Evolutionary conservation across 2,888 invertebrate species (phyloP), one percentile per base, ranked within the genome.

Genomic region (Sarcophaga subvicina): DNA sequence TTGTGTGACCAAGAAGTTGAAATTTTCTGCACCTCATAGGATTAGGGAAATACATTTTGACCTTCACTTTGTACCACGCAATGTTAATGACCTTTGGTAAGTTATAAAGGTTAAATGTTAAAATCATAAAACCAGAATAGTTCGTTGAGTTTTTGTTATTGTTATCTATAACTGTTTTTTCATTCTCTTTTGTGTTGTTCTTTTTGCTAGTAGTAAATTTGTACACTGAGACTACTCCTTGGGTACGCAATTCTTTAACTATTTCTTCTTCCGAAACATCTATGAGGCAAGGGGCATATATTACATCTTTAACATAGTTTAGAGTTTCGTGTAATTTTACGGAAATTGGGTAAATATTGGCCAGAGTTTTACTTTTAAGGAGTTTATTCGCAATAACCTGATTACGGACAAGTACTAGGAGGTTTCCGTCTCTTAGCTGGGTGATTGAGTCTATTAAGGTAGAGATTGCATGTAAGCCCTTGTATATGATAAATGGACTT

Each of bases 321-420:
- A 78, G 17, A 2, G 54, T 71, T 17, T 76, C 75, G 17, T 80
- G 80, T 4, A 84, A n/a, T 60, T 70, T 73, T 12, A 66, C 37
- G 12, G 59, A 25, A 2, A 78, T 83, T 11, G 73, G 45, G 27
- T 64, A 70, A 3, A 83, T 3, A 14, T 78, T 72, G 37, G 59
- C n/a, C 20, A 83, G 59, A 1, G 20, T 11, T 60, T 59, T 62
- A 20, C 72, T 45, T 77, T 79, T 82, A 90, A 92, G n/a, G 49
- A 77, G 62, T n/a, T 78, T 83, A 2, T 83, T 54, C 1, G 73
- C 83, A 22, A 73, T 64, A 14, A 54, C 6, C 2, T 71, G 67
- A 54, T 75, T 83, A 12, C 73, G 27, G 1, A 73, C 67, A 11
- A 83, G 14, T 2, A 79, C 8, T 8, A 79, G 49, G 11, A 73